Percentiles rank a stretch among this genome's conserved stretches.
Evolutionary conservation across 2,113 vertebrate genomes (phyloP).

Genomic region (Podarcis cretensis): DNA sequence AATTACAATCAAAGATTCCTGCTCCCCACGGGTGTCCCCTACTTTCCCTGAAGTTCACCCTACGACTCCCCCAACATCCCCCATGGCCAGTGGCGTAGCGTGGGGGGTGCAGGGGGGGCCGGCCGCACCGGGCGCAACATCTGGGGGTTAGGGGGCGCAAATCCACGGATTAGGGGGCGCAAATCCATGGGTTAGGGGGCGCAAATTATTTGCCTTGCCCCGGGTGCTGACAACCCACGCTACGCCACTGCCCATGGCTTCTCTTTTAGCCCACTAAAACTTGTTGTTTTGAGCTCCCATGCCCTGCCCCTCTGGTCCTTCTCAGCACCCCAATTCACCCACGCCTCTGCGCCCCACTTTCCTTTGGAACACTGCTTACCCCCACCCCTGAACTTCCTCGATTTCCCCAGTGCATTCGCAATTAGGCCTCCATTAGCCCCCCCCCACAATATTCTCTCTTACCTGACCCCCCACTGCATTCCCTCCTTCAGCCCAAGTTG

Average conservation of each 20-base stretch:
- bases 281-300: background rate
- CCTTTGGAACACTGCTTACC: background rate
- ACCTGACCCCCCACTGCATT: background rate
- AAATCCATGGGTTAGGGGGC: no score
- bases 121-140: no score
- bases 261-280: no score
- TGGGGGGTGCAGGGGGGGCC: no score
- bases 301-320: background rate
- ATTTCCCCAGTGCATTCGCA: no score
- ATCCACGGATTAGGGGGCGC: no score
- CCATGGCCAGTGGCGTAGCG: no score
- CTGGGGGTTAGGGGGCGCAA: no score
- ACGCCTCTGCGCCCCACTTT: background rate
- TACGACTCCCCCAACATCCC: background rate
- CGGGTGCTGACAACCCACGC: no score
- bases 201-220: no score
- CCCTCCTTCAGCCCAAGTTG: background rate
- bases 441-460: background rate
- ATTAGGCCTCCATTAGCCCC: background rate
- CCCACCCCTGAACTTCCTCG: background rate
- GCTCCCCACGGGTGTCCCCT: background rate
- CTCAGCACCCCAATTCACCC: background rate
- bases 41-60: background rate
- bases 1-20: background rate
- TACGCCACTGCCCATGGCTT: no score